Evolutionary conservation across 2,888 invertebrate species (phyloP).

Genomic region (Epistrophe eligans): DNA sequence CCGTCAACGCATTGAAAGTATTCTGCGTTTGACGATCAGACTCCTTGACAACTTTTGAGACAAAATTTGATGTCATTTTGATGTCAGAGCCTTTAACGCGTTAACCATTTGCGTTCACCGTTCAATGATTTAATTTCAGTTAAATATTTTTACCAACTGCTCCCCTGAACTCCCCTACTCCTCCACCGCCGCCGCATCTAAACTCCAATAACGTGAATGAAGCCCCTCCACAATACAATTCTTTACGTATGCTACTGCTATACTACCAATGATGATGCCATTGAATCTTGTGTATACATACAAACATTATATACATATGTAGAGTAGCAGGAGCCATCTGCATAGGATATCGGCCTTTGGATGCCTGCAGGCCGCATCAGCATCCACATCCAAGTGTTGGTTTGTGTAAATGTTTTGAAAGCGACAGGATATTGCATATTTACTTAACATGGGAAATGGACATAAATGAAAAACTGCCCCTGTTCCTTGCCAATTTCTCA

Average conservation of each 20-base stretch:
- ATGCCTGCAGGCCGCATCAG: conserved; percentile 70
- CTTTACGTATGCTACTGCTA: conserved; percentile 16
- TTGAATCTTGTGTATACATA: conserved; percentile 28
- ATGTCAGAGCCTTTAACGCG: too few relatives aligned
- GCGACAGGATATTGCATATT: conserved; percentile 78
- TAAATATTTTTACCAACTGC: not conserved
- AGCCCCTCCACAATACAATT: conserved; percentile 30
- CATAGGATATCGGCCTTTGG: conserved; percentile 70
- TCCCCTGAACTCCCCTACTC: conserved; percentile 11
- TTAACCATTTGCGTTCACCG: too few relatives aligned
- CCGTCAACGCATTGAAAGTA: too few relatives aligned
- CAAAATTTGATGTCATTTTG: too few relatives aligned
- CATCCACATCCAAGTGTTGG: conserved; percentile 59
- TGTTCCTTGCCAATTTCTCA: conserved; percentile 47
- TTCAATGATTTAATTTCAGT: too few relatives aligned
- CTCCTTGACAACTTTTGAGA: too few relatives aligned
- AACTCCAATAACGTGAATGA: conserved; percentile 60
- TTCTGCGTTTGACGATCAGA: too few relatives aligned
- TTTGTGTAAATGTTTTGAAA: conserved; percentile 76
- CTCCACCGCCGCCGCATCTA: conserved; percentile 28
- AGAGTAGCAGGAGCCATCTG: conserved; percentile 53
- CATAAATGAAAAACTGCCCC: conserved; percentile 76
- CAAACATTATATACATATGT: not conserved
- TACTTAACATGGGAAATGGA: conserved; percentile 78
- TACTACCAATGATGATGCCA: conserved; percentile 60